These are phyloP conservation scores for Amphipoea oculea DNA, from an alignment of 2,888 invertebrate species.

Conservation along the genomic window DNA sequence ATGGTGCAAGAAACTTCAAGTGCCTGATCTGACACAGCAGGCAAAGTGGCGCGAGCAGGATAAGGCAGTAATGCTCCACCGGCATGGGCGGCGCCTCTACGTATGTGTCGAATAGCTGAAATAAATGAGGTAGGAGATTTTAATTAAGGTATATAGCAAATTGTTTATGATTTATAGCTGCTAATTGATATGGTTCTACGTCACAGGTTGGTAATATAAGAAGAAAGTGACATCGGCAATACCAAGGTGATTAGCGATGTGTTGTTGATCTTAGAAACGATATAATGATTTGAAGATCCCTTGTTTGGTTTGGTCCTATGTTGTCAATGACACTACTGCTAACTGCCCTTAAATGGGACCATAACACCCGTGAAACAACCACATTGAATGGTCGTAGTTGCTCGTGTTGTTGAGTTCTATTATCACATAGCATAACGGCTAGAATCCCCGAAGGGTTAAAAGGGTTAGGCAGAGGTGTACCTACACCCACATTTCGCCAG, in stretches of 20 bases:
- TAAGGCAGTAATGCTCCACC: conserved; percentile 85
- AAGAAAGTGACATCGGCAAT: not conserved
- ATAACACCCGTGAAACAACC: too few species aligned
- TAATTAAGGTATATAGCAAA: not conserved
- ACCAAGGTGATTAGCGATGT: not conserved
- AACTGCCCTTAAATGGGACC: not conserved
- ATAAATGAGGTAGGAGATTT: conserved; percentile 41
- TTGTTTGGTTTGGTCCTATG: not conserved
- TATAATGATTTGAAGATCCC: not conserved
- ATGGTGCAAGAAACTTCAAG: conserved; percentile 95
- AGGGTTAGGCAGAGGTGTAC: not conserved
- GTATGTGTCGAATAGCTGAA: conserved; percentile 85
- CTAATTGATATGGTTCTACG: not conserved
- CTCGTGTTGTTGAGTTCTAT: not conserved
- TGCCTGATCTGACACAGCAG: conserved; percentile 91
- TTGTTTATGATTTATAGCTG: not conserved
- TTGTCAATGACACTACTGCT: not conserved
- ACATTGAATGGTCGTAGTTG: not conserved
- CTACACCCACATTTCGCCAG: not conserved
- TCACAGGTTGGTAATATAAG: too few species aligned
- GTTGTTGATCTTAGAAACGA: not conserved
- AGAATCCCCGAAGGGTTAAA: not conserved
- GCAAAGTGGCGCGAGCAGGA: conserved; percentile 82
- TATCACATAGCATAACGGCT: too few species aligned
- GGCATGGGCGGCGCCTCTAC: conserved; percentile 74